Base-by-base conservation (phyloP, 2,797 vertebrate species). In the Typhlichthys eigenmanni region DNA sequence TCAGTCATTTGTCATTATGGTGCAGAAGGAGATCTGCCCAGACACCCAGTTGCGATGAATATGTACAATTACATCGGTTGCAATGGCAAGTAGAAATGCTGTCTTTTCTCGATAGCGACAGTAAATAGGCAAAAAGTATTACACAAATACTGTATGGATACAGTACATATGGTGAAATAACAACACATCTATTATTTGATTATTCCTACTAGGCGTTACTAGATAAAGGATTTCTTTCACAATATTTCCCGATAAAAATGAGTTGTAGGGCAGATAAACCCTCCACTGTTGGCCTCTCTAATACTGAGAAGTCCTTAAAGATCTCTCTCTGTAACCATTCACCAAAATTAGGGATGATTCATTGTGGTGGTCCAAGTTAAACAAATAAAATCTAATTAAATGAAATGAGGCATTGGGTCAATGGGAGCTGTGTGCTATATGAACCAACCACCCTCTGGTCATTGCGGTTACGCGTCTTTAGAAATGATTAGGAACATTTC, bases 301-400 rank as follows among this genome's bases (percentile, higher is more conserved):
- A 19, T n/a, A 7, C 51, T 67, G 10, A 19, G 54, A 38, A 65
- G 52, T 54, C 51, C 47, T 68, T 46, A 52, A 50, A 56, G 57
- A 45, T 8, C 17, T 47, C 19, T 24, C 49, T 57, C 58, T 32
- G 9, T 74, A 68, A 51, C 24, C 64, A 69, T 64, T 46, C 59
- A 61, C 29, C 24, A 13, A 52, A 24, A 14, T 58, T 54, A 48
- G 53, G 66, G 52, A 60, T 48, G 47, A 55, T 16, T 51, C 58
- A 52, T 74, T 59, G 52, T 47, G 50, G 58, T 52, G 55, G 16
- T 73, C 71, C 70, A 74, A 61, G 68, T 74, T 50, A 69, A 68
- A 55, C 64, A 58, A 71, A 79, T 69, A 63, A 47, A 64, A 55
- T 48, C 47, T 16, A 56, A 68, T 60, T 38, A 64, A 60, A 55